Percentiles rank a stretch among this genome's conserved stretches.
These are phyloP conservation scores for Phymorhynchus buccinoides DNA, from an alignment of 1,140 invertebrate genomes.

Conservation along the genomic window DNA sequence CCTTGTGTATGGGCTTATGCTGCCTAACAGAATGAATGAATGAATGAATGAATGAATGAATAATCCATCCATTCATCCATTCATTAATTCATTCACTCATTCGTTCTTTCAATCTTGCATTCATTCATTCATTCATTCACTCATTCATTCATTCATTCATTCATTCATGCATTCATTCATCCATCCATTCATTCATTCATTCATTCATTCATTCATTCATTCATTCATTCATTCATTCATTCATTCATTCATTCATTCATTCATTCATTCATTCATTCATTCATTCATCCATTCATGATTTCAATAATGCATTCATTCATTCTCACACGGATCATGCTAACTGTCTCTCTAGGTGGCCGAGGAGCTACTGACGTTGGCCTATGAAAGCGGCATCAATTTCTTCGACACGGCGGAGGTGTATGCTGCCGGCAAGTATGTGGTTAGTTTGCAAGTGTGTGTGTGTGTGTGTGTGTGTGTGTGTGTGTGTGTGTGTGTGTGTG, in stretches of 20 bases:
- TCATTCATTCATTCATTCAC: too few relatives aligned
- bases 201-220: not conserved
- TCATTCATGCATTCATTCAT: too few relatives aligned
- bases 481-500: constrained; percentile 31
- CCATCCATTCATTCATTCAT: too few relatives aligned
- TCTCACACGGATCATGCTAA: not conserved
- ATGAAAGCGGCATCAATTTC: constrained; percentile 95
- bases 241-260: too few relatives aligned
- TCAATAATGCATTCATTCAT: not conserved
- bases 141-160: too few relatives aligned
- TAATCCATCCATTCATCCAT: too few relatives aligned
- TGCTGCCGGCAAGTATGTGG: constrained; percentile 81
- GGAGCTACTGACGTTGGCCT: constrained; percentile 91
- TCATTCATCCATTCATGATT: too few relatives aligned
- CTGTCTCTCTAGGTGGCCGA: constrained; percentile 79
- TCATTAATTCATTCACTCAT: too few relatives aligned
- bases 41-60: too few relatives aligned
- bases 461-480: constrained; percentile 25
- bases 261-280: not conserved
- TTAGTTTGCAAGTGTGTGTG: not conserved
- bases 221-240: not conserved
- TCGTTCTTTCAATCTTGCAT: too few relatives aligned
- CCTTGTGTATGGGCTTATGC: too few relatives aligned
- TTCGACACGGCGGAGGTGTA: constrained; percentile 97
- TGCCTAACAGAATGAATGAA: too few relatives aligned